Evolutionary conservation across 2,888 invertebrate species (phyloP).

Genomic region (Atethmia centrago): DNA sequence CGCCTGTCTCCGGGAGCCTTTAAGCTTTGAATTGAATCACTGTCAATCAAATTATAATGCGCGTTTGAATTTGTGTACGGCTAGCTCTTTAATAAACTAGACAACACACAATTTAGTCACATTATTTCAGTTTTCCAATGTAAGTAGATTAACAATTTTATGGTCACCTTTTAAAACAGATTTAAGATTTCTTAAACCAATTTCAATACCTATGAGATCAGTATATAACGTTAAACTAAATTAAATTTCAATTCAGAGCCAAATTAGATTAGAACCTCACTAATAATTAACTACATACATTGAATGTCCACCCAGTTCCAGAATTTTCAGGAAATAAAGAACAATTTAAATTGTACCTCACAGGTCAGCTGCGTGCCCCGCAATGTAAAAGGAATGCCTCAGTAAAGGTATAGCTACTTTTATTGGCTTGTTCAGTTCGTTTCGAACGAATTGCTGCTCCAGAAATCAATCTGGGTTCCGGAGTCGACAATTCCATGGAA

Average conservation of each 20-base stretch:
- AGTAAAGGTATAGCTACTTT: constrained; percentile 6
- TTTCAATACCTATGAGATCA: neutral
- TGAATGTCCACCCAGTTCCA: neutral
- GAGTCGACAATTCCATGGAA: neutral
- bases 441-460: constrained; percentile 30
- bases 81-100: neutral
- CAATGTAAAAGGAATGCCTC: constrained; percentile 4
- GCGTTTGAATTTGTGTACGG: neutral
- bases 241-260: neutral
- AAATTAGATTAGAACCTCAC: neutral
- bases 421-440: constrained; percentile 34
- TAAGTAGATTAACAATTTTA: neutral
- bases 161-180: neutral
- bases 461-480: constrained; percentile 30
- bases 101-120: neutral
- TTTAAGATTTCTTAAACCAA: neutral
- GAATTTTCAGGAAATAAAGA: constrained; percentile 20
- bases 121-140: neutral
- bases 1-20: neutral
- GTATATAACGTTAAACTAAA: neutral
- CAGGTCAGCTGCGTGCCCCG: constrained; percentile 6
- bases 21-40: constrained; percentile 22
- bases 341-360: constrained; percentile 22
- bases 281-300: neutral
- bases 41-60: constrained; percentile 21